Base-by-base conservation (phyloP, 2,113 vertebrate genomes). In the Albula goreensis region DNA sequence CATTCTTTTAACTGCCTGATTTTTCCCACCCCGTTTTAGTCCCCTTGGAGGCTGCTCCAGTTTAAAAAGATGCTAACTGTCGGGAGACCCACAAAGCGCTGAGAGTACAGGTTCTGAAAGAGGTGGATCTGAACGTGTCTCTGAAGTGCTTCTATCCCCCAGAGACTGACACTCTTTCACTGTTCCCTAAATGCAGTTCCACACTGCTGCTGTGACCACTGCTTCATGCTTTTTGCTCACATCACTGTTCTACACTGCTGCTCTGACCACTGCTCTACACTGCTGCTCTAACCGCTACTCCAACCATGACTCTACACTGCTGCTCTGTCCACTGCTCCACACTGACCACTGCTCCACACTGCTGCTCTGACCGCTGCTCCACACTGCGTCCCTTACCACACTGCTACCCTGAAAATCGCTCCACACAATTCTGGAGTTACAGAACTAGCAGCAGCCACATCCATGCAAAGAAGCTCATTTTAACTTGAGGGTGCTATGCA, bases 31-130 rank as follows among this genome's bases (percentile, higher is more conserved):
- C 41, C 48, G 0, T 84, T 52, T 77, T 11, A 19, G 48, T 25
- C 52, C 31, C 81, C 81, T 82, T 12, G 9, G 81, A 82, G 81
- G 52, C 52, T 56, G 50, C 53, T 83, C 53, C 53, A 41, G 81
- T 83, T 83, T 57, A 60, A 83, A 74, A 83, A 60, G 81, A 83
- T 63, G 53, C 81, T 17, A 57, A 83, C 56, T 48, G 83, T 84
- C 25, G 19, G 77, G 15, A 74, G 63, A 50, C 17, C 49, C 57
- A 22, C 60, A 17, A 50, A 2, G 60, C 41, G 52, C 52, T 8
- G 81, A 56, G 10, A 63, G 17, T 48, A 56, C 22, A 51, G 49
- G 83, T 52, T 84, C 60, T 83, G 50, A 84, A 79, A 83, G 83
- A 74, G 50, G 66, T 12, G 49, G 66, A 77, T 84, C 60, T 50